These are phyloP conservation scores for Aleiodes leptofemur DNA, from an alignment of 2,888 invertebrate species.

Conservation along the genomic window DNA sequence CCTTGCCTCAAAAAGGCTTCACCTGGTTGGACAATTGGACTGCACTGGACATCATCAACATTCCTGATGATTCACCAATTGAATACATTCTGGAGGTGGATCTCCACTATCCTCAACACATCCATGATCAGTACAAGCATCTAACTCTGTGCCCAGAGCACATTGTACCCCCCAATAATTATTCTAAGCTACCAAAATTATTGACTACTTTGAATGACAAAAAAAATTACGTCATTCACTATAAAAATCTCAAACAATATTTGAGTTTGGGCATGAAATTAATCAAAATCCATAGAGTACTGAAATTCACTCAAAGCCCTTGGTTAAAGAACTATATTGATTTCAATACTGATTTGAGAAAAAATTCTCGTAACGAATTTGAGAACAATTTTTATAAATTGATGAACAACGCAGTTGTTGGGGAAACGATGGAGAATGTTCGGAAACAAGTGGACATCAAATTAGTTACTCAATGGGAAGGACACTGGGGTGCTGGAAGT, in stretches of 20 bases:
- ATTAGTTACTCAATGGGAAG: conserved; percentile 57
- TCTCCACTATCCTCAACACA: too few relatives aligned
- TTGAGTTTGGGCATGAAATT: conserved; percentile 57
- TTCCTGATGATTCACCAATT: conserved; percentile 1
- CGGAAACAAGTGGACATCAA: conserved; percentile 67
- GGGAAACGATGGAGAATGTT: conserved; percentile 72
- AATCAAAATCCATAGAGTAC: conserved; percentile 59
- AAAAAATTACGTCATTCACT: conserved; percentile 64
- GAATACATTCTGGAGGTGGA: too few relatives aligned
- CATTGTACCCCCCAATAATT: conserved; percentile 12
- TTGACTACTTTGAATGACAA: conserved; percentile 14
- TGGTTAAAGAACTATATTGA: conserved; percentile 63
- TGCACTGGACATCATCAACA: conserved; percentile 1
- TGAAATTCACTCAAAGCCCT: conserved; percentile 64
- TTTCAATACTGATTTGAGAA: conserved; percentile 64
- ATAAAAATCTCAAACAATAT: conserved; percentile 64
- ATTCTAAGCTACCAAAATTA: conserved; percentile 50
- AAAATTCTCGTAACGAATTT: conserved; percentile 63
- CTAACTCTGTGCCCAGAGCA: conserved; percentile 60
- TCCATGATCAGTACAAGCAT: conserved; percentile 64
- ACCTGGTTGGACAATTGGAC: conserved; percentile 58
- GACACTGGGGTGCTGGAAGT: conserved; percentile 62
- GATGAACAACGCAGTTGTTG: conserved; percentile 71
- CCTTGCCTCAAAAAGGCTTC: conserved; percentile 62
- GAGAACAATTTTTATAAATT: conserved; percentile 69